Evolutionary conservation across 2,888 invertebrate species (phyloP).

Genomic region (Drosophila quinaria): DNA sequence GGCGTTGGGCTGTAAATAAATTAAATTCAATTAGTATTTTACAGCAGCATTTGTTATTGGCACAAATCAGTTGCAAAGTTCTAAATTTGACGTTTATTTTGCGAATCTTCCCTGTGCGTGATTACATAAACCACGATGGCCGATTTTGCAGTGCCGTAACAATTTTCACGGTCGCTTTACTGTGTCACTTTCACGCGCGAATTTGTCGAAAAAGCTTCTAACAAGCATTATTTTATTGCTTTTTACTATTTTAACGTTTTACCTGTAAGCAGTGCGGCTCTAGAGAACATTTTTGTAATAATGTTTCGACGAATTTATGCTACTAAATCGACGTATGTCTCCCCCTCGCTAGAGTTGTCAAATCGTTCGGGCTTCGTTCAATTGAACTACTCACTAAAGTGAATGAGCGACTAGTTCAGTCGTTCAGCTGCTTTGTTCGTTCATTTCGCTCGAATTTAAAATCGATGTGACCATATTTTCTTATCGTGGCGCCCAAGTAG

Average conservation of each 20-base stretch:
- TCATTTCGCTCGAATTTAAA: too few species aligned
- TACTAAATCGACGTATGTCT: conserved; percentile 64
- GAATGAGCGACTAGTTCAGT: too few species aligned
- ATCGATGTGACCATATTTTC: too few species aligned
- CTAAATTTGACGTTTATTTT: conserved; percentile 53
- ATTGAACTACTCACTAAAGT: too few species aligned
- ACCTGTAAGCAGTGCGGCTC: conserved; percentile 90
- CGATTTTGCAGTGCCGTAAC: conserved; percentile 68
- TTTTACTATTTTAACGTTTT: conserved; percentile 76
- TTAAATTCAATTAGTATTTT: conserved; percentile 32
- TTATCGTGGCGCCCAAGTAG: too few species aligned
- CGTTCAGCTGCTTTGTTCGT: too few species aligned
- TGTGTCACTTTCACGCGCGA: conserved; percentile 28
- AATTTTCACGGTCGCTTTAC: conserved; percentile 70
- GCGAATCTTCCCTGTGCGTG: conserved; percentile 68
- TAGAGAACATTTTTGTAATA: conserved; percentile 89
- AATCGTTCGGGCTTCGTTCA: too few species aligned
- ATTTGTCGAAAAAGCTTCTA: not conserved
- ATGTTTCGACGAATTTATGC: conserved; percentile 74
- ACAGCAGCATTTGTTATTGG: conserved; percentile 6
- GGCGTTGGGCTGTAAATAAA: conserved; percentile 82
- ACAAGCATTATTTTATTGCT: not conserved
- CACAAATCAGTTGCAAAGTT: conserved; percentile 32
- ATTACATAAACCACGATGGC: conserved; percentile 84
- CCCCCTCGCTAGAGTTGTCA: conserved; percentile 11